A percentile compares a stretch with the other conserved stretches of the same genome.
phyloP scores from a whole-genome alignment of 2,797 vertebrate species.

The Pangasius krempfi region DNA sequence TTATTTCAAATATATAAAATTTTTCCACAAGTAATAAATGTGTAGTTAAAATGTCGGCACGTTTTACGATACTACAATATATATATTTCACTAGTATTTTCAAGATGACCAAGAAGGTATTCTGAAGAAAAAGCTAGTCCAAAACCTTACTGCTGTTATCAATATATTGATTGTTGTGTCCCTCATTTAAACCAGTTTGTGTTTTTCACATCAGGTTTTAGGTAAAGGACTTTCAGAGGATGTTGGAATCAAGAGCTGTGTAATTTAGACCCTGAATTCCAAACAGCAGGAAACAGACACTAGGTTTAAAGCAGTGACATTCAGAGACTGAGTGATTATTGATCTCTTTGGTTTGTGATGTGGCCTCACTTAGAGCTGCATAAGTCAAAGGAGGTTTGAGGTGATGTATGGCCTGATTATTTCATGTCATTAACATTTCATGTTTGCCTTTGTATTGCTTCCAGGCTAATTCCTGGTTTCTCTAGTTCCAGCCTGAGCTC shows the following conservation, averaged over 20 bases:
- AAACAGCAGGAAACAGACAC: slow-evolving; percentile 20
- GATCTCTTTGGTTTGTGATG: slow-evolving; percentile 18
- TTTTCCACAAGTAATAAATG: background rate
- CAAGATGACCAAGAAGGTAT: background rate
- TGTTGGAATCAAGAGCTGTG: slow-evolving; percentile 11
- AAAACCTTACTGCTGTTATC: background rate
- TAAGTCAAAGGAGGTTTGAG: slow-evolving; percentile 8
- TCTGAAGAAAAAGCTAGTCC: background rate
- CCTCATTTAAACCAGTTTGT: background rate
- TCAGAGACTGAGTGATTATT: slow-evolving; percentile 35
- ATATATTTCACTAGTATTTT: background rate
- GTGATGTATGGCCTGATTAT: slow-evolving; percentile 28
- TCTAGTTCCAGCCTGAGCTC: background rate
- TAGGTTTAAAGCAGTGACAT: slow-evolving; percentile 33
- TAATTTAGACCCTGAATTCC: background rate
- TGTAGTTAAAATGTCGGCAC: background rate
- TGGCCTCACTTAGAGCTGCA: slow-evolving; percentile 19
- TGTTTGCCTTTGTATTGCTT: background rate
- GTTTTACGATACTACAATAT: background rate
- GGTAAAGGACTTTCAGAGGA: slow-evolving; percentile 14
- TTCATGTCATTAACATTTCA: slow-evolving; percentile 12
- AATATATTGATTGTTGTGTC: background rate
- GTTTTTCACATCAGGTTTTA: background rate
- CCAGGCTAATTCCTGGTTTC: background rate
- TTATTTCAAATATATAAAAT: background rate